Evolutionary conservation across 2,797 vertebrate species (phyloP), one percentile per base, ranked within the genome.

Genomic region (Xyrichtys novacula): DNA sequence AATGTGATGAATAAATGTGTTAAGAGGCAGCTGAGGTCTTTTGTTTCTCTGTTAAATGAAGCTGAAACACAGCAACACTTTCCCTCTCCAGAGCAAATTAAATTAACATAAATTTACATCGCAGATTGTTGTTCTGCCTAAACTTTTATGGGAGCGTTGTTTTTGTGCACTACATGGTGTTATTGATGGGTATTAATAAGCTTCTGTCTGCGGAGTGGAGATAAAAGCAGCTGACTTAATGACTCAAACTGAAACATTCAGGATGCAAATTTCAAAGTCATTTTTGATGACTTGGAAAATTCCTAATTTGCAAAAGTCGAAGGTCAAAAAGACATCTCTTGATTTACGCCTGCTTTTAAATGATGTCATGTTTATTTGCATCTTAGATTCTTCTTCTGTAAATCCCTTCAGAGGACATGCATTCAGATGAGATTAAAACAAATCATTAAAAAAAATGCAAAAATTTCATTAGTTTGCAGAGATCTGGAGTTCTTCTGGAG

Each of bases 101-200:
- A 84, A 89, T 87, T 83, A 65, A 52, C 85, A 87, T 89, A 85
- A 72, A 88, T 88, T 85, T 81, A 77, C 84, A 85, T 84, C 65
- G 38, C 63, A 70, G 76, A 88, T 81, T 83, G 70, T 71, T 73
- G 72, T 76, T 80, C 31, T 48, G 67, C 40, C 34, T 47, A 50
- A 83, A 84, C 60, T 77, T 77, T 47, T 22, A 22, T 46, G 38
- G 46, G 19, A 67, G 65, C 53, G 20, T 58, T 71, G 6, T 61
- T 57, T 86, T 76, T 75, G 53, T 66, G 72, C 76, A 38, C 62
- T 53, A 66, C 78, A 70, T 65, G 65, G 72, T 47, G 66, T 81
- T 85, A 74, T 71, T 78, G 65, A 86, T 77, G 72, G 71, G 42
- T 60, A 70, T 75, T 83, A 56, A 78, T 83, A 63, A 63, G 60